Evolutionary conservation across 2,113 vertebrate species (phyloP).

Genomic region (Todiramphus saurophagus): DNA sequence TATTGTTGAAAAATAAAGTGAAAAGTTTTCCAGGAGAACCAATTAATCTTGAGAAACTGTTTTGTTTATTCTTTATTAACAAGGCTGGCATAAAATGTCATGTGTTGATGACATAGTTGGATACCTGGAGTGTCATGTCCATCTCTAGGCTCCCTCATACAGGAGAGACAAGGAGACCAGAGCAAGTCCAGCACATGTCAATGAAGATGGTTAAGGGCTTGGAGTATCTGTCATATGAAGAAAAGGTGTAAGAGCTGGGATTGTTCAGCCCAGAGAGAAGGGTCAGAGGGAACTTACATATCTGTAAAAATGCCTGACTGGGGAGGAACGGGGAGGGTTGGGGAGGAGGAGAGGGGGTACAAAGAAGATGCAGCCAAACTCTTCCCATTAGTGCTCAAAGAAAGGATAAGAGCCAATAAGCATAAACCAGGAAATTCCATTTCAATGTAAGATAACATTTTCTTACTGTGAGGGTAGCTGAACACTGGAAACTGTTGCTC

Average conservation of each 20-base stretch:
- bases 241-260: neutral
- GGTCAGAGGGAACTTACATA: neutral
- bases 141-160: neutral
- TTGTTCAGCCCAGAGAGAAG: neutral
- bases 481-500: neutral
- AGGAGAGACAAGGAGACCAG: neutral
- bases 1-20: neutral
- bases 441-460: neutral
- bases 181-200: neutral
- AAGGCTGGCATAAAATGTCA: neutral
- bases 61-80: neutral
- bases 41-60: neutral
- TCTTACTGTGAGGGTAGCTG: neutral
- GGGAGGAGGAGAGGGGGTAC: rapidly evolving
- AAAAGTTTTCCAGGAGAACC: neutral
- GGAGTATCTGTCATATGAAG: neutral
- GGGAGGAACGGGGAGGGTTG: neutral
- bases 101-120: neutral
- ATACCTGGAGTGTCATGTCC: neutral
- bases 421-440: neutral
- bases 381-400: neutral
- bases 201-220: neutral
- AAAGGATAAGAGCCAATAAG: neutral
- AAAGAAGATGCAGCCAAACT: neutral
- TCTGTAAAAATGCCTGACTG: neutral